phyloP scores from a whole-genome alignment of 2,888 invertebrate species.

The Caenorhabditis imperialis region DNA sequence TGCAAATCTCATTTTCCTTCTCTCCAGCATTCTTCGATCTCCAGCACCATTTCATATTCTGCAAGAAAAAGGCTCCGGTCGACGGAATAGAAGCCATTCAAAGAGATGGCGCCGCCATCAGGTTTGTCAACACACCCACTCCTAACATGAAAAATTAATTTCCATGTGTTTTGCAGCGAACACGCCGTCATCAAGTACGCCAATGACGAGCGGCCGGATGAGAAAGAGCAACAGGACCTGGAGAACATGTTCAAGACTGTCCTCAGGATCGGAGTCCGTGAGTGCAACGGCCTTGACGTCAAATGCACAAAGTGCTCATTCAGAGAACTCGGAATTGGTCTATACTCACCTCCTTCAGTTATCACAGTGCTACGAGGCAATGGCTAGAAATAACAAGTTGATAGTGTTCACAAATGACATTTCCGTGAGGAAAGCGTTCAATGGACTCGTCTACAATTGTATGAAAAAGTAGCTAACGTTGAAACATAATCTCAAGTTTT shows the following conservation, averaged over 20 bases:
- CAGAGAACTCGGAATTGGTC: slow-evolving; percentile 58
- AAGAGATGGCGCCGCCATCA: slow-evolving; percentile 47
- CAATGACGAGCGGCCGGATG: slow-evolving; percentile 51
- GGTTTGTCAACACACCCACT: slow-evolving; percentile 30
- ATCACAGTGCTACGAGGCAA: slow-evolving; percentile 61
- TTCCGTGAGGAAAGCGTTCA: slow-evolving; percentile 60
- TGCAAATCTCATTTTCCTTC: slow-evolving; percentile 9
- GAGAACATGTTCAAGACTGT: slow-evolving; percentile 56
- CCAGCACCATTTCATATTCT: slow-evolving; percentile 57
- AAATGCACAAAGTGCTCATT: slow-evolving; percentile 2
- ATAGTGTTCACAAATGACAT: slow-evolving; percentile 61
- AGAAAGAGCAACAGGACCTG: slow-evolving; percentile 42
- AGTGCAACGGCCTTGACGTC: not conserved
- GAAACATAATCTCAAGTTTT: not conserved
- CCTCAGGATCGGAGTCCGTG: slow-evolving; percentile 47
- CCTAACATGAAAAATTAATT: slow-evolving; percentile 9
- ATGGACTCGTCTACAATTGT: slow-evolving; percentile 62
- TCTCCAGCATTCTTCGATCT: slow-evolving; percentile 56
- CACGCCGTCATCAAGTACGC: slow-evolving; percentile 53
- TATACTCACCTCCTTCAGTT: slow-evolving; percentile 60
- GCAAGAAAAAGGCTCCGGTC: slow-evolving; percentile 45
- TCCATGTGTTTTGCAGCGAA: slow-evolving; percentile 50
- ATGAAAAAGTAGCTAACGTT: not conserved
- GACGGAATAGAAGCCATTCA: slow-evolving; percentile 52
- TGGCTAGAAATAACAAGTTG: slow-evolving; percentile 62